Base-by-base conservation (phyloP, 2,888 invertebrate species). In the Luperina testacea region DNA sequence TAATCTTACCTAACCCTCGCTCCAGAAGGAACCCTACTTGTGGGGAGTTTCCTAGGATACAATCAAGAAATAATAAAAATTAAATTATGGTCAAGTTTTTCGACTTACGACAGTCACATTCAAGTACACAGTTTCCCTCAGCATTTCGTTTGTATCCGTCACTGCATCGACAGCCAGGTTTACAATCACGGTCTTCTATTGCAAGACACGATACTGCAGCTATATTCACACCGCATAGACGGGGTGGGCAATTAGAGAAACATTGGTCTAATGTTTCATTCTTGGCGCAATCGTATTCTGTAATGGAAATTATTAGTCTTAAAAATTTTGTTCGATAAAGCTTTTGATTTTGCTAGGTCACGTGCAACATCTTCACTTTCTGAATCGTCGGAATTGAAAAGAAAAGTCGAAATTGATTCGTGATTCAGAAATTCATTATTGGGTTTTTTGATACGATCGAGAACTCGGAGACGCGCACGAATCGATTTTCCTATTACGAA, bases 251-350 rank as follows among this genome's bases (percentile, higher is more conserved):
- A 15, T 1, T 27, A 57, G 86, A 83, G 17, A 65, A 38, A 72
- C 83, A 84, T 15, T 24, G 42, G n/a, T 84, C 83, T 48, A 84
- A 42, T 8, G 86, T 84, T 61, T 84, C 83, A n/a, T 84, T 84
- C 48, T 61, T 80, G 59, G 79, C 77, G 53, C 82, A 85, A 4
- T 85, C 69, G 11, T 75, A 71, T 53, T 81, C 85, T 87, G 75
- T 69, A 74, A 87, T 57, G 8, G n/a, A n/a, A 42, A 72, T 24
- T 38, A 17, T 48, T 71, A 53, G 8, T 48, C 6, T 27, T 42
- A 51, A 51, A 11, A 20, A 20, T 27, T 3, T 4, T 0, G 27
- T 27, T 17, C 11, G 0, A n/a, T n/a, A 42, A 42, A n/a, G 5
- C 1, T 65, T 15, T 38, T 8, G 42, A 67, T 20, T 45, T 45